Evolutionary conservation across 2,797 vertebrate genomes (phyloP).

Genomic region (Diceros bicornis): DNA sequence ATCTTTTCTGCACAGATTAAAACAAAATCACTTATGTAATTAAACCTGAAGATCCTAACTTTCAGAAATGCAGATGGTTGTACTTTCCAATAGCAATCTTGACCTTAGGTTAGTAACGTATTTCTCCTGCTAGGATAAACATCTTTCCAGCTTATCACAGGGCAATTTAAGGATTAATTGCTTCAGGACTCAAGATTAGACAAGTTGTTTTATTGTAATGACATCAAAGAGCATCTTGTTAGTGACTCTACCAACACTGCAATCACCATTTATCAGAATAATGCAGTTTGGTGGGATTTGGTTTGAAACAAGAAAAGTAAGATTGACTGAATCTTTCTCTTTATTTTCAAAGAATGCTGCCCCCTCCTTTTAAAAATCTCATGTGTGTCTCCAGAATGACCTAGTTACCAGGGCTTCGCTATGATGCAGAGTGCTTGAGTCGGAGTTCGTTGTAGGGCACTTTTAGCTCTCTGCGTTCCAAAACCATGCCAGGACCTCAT

Average conservation of each 20-base stretch:
- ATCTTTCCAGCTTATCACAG: background rate
- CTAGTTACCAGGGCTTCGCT: background rate
- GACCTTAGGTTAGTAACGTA: conserved; percentile 16
- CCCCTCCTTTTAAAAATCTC: background rate
- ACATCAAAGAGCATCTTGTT: conserved; percentile 45
- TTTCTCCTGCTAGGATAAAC: background rate
- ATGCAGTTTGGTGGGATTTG: background rate
- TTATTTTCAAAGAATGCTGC: background rate
- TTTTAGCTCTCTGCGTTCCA: background rate
- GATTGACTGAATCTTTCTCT: background rate
- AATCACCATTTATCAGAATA: background rate
- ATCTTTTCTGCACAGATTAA: background rate
- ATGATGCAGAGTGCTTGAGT: too few species aligned
- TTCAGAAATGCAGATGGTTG: background rate
- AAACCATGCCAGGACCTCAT: background rate
- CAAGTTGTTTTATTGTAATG: conserved; percentile 52
- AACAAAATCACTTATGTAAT: conserved; percentile 56
- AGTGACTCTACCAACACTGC: background rate
- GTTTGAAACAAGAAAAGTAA: background rate
- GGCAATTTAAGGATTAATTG: conserved; percentile 53
- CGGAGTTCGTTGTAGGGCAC: rapidly evolving
- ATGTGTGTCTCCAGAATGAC: background rate
- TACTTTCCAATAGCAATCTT: background rate
- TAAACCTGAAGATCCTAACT: background rate
- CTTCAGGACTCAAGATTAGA: conserved; percentile 41